Base-by-base conservation (phyloP, 1,140 invertebrate species). In the Lutraria rhynchaena region DNA sequence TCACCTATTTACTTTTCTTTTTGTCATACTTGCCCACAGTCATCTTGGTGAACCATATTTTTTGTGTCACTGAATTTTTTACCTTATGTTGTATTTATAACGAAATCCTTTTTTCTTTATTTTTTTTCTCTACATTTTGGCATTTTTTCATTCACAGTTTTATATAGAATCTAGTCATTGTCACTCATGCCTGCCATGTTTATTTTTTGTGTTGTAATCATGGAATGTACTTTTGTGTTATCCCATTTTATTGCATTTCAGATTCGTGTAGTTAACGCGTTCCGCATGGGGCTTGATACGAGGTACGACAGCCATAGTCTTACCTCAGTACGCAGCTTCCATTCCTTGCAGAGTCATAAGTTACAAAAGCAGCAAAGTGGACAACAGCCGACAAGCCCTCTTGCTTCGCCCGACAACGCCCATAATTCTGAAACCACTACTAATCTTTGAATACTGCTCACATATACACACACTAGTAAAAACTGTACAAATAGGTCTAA, bases 251-350 rank as follows among this genome's bases (percentile, higher is more conserved):
- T 27, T 82, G 73, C 81, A 73, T 77, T 96, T 90, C 96, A 98
- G 97, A 99, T 99, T 93, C 97, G 98, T 94, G 98, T 99, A 95
- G 97, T 99, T 94, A 99, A 99, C 95, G 98, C 98, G 94, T 99
- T 99, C 95, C 97, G 98, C 93, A 97, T 98, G 95, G 98, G 97
- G 93, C 95, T 99, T 94, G 98, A 99, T 95, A 95, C 96, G 93
- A 96, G 97, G 91, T 96, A 96, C 92, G 97, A 98, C 87, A 91
- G 87, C 74, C 89, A 85, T 89, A 92, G 91, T 85, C 83, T 92
- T 76, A 88, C 90, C 44, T 92, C 91, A 61, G 83, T 91, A 44
- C 89, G 91, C 83, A 92, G 91, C 85, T 87, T 86, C 86, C 90
- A 91, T 80, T 92, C 91, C 51, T 82, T 92, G 60, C 88, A 89